Conservation (phyloP, 2,888 invertebrate genomes). For the Liposcelis brunnea region DNA sequence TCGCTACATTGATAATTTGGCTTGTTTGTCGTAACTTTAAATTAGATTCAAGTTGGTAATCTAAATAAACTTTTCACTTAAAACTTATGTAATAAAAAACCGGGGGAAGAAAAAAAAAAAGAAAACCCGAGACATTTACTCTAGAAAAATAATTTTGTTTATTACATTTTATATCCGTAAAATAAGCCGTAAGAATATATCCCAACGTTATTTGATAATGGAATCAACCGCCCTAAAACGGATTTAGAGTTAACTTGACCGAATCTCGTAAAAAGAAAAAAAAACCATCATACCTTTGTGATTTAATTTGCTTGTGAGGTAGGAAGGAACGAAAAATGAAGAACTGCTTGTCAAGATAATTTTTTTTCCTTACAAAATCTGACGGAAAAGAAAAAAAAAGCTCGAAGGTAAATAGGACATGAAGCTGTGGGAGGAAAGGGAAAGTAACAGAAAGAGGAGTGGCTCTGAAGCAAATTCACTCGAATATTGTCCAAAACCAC, state of each 20-base stretch:
- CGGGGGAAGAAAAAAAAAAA: slow-evolving; percentile 5
- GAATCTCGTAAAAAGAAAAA: slow-evolving; percentile 39
- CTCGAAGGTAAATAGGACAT: not conserved
- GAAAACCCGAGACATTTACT: too few relatives aligned
- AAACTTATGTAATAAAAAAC: slow-evolving; percentile 22
- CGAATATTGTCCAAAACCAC: too few relatives aligned
- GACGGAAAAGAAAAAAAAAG: not conserved
- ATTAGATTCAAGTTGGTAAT: too few relatives aligned
- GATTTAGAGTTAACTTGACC: slow-evolving; percentile 45
- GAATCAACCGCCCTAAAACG: too few relatives aligned
- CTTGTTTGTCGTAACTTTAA: too few relatives aligned
- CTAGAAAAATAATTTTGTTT: slow-evolving; percentile 16
- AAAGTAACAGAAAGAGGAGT: slow-evolving; percentile 4
- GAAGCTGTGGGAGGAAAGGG: not conserved
- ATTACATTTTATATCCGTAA: too few relatives aligned
- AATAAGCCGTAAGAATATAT: too few relatives aligned
- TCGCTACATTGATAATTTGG: too few relatives aligned
- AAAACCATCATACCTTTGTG: too few relatives aligned
- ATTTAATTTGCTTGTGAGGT: not conserved
- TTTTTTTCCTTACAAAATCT: slow-evolving; percentile 1
- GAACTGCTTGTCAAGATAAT: slow-evolving; percentile 10
- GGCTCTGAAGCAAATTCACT: too few relatives aligned
- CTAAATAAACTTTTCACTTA: too few relatives aligned
- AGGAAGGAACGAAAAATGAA: slow-evolving; percentile 1
- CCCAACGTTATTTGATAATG: not conserved